Conservation (phyloP, 1,140 invertebrate species). For the Ostrea edulis region DNA sequence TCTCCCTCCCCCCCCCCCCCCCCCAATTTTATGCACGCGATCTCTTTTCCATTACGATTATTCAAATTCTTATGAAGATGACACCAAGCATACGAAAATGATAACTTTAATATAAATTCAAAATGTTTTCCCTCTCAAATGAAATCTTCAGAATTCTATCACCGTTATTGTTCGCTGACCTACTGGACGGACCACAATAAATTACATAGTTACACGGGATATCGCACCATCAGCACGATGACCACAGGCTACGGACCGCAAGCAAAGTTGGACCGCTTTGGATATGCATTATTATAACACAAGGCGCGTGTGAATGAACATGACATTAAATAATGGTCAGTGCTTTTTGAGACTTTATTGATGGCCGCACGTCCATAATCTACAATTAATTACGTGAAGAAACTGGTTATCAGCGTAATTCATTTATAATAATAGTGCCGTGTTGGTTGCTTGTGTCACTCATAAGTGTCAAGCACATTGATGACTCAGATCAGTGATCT, state of each 20-base stretch:
- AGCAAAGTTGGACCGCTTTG: not conserved
- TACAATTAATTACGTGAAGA: conserved; percentile 21
- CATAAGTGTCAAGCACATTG: not conserved
- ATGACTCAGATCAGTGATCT: not conserved
- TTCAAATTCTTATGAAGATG: too few relatives aligned
- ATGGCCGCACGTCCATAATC: not conserved
- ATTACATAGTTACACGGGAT: not conserved
- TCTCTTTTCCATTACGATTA: too few relatives aligned
- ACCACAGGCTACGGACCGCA: not conserved
- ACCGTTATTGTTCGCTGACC: too few relatives aligned
- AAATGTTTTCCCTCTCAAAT: too few relatives aligned
- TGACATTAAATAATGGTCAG: conserved; percentile 23
- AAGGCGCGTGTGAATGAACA: not conserved
- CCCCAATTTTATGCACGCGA: too few relatives aligned
- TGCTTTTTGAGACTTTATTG: not conserved
- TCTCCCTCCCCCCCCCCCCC: too few relatives aligned
- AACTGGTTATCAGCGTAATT: conserved; percentile 16
- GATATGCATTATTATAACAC: not conserved
- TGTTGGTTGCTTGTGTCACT: not conserved
- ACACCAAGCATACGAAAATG: too few relatives aligned
- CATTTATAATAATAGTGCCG: not conserved
- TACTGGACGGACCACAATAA: not conserved
- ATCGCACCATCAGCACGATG: not conserved
- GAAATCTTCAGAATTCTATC: too few relatives aligned
- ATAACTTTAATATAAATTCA: too few relatives aligned